Percentiles rank a stretch among this genome's conserved stretches.
Evolutionary conservation across 2,113 vertebrate genomes (phyloP).

Genomic region (Neomonachus schauinslandi): DNA sequence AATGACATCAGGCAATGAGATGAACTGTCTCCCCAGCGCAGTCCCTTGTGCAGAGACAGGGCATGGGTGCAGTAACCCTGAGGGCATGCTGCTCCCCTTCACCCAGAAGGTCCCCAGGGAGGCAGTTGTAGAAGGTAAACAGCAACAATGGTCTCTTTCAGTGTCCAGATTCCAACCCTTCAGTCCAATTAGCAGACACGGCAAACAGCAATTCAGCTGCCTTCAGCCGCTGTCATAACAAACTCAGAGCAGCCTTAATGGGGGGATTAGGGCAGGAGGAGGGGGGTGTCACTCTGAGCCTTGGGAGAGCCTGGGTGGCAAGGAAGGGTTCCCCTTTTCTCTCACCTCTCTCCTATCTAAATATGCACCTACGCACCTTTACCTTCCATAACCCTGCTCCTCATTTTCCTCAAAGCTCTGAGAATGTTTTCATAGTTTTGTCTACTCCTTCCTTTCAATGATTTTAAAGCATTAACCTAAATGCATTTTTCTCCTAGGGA

Average conservation of each 20-base stretch:
- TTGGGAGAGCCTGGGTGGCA: constrained; percentile 70
- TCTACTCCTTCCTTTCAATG: background rate
- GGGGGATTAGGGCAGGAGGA: constrained; percentile 85
- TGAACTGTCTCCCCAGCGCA: background rate
- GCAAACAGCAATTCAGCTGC: constrained; percentile 84
- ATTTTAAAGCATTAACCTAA: constrained; percentile 46
- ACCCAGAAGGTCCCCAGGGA: constrained; percentile 72
- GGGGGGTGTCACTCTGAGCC: constrained; percentile 74
- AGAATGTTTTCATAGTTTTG: background rate
- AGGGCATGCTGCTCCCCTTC: constrained; percentile 59
- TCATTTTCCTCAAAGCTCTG: background rate
- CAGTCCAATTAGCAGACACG: constrained; percentile 90
- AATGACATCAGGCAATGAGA: background rate
- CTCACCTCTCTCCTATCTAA: constrained; percentile 9
- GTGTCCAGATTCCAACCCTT: constrained; percentile 88
- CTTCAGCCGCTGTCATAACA: constrained; percentile 89
- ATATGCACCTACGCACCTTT: background rate
- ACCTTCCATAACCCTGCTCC: background rate
- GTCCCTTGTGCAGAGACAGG: background rate
- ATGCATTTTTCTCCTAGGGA: background rate
- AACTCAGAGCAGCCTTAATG: constrained; percentile 87
- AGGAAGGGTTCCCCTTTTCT: constrained; percentile 56
- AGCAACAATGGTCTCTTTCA: constrained; percentile 89
- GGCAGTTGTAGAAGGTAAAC: constrained; percentile 75
- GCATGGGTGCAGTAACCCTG: constrained; percentile 65